Evolutionary conservation across 2,113 vertebrate genomes (phyloP), one percentile per base, ranked within the genome.

Genomic region (Fulica atra): DNA sequence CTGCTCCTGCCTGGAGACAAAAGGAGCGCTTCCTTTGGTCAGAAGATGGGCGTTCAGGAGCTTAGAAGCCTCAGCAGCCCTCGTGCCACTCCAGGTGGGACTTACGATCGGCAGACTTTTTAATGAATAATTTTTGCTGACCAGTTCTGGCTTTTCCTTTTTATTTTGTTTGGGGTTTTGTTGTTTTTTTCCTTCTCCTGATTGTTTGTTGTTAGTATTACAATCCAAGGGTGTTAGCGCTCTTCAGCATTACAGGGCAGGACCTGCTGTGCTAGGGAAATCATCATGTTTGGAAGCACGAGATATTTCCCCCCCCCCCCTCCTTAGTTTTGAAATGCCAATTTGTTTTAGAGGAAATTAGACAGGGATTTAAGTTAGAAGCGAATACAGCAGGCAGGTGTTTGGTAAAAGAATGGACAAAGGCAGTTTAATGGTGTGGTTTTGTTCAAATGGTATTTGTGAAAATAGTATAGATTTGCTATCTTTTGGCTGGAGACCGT

Each of bases 341-440:
- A 92, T 97, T 97, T 83, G 18, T 88, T 97, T 93, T 78, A 64
- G 42, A 86, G 68, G 53, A 96, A 93, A 88, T 94, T 36, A 78
- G 77, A 38, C 24, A 69, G 53, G 50, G 56, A 78, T 95, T 89
- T 91, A 93, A 86, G 85, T 90, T 80, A 96, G 74, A 72, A 86
- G 51, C 4, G 16, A 46, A n/a, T 36, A 66, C 5, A 19, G 50
- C 24, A 56, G 54, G 46, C 51, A 77, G 78, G 57, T 95, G 64
- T 80, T 94, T 54, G 6, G 33, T 87, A 86, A 95, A 68, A 86
- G 33, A 89, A 66, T 14, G 25, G 38, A 72, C 9, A 31, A 81
- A 73, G 17, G 5, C 24, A 44, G 5, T 69, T 72, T 53, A 76
- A 36, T 7, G 18, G 4, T 16, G 31, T 33, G 19, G 4, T 76